Conservation (phyloP, 2,888 invertebrate species). For the Synanthedon formicaeformis region DNA sequence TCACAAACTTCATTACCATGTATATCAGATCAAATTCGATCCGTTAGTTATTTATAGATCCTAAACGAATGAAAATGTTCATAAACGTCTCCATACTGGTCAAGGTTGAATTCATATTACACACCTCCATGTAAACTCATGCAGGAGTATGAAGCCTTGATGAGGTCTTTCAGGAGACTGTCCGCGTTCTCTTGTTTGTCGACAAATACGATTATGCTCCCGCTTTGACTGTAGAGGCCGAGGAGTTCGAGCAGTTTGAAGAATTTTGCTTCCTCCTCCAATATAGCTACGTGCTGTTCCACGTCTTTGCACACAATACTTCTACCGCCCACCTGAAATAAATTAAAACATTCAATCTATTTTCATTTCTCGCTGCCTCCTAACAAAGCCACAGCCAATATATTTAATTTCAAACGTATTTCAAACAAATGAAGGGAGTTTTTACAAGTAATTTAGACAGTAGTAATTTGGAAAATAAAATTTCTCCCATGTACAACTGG, state of each 20-base stretch:
- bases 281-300: slow-evolving; percentile 91
- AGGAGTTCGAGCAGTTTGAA: slow-evolving; percentile 96
- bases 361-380: no score
- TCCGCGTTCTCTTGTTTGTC: slow-evolving; percentile 99
- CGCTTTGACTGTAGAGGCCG: slow-evolving; percentile 92
- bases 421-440: no score
- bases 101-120: slow-evolving; percentile 9
- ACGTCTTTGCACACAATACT: slow-evolving; percentile 98
- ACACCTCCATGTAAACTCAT: slow-evolving; percentile 95
- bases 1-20: no score
- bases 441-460: no score
- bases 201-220: slow-evolving; percentile 96
- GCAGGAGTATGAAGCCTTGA: slow-evolving; percentile 96
- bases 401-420: no score
- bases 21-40: no score
- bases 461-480: no score
- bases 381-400: no score
- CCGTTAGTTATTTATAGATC: no score
- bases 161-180: slow-evolving; percentile 89
- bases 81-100: neutral
- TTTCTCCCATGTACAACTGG: no score
- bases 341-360: neutral
- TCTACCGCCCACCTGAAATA: slow-evolving; percentile 84
- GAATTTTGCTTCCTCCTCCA: slow-evolving; percentile 98
- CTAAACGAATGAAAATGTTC: no score